Conservation (phyloP, 2,113 vertebrate genomes). For the Dendropsophus ebraccatus region DNA sequence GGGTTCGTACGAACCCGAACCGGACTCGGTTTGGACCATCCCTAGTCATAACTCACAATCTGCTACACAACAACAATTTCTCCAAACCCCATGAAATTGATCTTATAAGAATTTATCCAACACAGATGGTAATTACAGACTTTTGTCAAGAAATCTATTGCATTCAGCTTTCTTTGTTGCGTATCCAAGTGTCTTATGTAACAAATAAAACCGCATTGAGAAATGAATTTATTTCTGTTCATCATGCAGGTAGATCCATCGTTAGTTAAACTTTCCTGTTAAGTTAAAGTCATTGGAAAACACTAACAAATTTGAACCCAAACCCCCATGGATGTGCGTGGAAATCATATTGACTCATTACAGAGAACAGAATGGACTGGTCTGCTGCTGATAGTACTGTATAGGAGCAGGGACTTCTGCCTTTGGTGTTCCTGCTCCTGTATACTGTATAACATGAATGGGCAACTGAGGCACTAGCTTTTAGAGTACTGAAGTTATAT, state of each 20-base stretch:
- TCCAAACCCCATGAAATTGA: conserved; percentile 31
- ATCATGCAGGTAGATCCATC: conserved; percentile 18
- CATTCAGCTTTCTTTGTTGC: not conserved
- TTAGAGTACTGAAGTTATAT: too few relatives aligned
- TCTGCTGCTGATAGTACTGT: too few relatives aligned
- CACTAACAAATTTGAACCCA: too few relatives aligned
- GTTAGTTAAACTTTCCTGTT: conserved; percentile 5
- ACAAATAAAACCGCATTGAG: conserved; percentile 18
- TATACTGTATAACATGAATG: too few relatives aligned
- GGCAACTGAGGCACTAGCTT: too few relatives aligned
- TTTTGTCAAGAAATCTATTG: conserved; percentile 29
- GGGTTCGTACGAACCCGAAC: too few relatives aligned
- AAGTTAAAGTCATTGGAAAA: not conserved
- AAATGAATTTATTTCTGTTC: conserved; percentile 22
- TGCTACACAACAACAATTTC: conserved; percentile 21
- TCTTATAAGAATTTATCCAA: conserved; percentile 28
- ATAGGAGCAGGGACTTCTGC: too few relatives aligned
- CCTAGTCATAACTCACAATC: conserved; percentile 33
- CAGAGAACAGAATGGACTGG: too few relatives aligned
- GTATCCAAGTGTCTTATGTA: conserved; percentile 33
- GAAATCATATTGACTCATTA: too few relatives aligned
- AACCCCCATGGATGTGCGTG: too few relatives aligned
- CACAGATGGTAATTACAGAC: conserved; percentile 40
- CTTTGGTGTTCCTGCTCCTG: too few relatives aligned
- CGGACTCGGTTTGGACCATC: too few relatives aligned